phyloP scores from a whole-genome alignment of 1,140 invertebrate species.

The Apis cerana region DNA sequence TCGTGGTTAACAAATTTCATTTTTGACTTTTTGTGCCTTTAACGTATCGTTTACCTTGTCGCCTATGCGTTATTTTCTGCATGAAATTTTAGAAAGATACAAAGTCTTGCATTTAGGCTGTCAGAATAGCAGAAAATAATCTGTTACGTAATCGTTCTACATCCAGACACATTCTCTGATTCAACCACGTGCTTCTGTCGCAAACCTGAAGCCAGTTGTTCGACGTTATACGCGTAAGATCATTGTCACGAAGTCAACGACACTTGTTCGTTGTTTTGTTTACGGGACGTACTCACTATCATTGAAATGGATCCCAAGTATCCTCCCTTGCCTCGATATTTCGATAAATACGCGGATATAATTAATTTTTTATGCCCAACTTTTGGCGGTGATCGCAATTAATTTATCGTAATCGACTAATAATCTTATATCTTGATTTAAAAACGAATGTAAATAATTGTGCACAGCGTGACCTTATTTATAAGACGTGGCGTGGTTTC shows the following conservation, averaged over 20 bases:
- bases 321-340: too few species aligned
- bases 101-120: neutral
- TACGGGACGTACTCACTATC: neutral
- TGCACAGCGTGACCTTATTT: conserved; percentile 7
- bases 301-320: neutral
- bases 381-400: too few species aligned
- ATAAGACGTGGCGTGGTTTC: conserved; percentile 32
- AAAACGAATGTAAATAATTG: too few species aligned
- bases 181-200: neutral
- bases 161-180: neutral
- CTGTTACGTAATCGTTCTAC: conserved; percentile 3
- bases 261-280: conserved; percentile 5
- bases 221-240: conserved; percentile 17
- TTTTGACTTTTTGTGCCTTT: neutral
- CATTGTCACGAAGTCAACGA: conserved; percentile 43
- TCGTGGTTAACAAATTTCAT: neutral
- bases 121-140: neutral
- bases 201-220: too few species aligned
- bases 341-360: neutral
- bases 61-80: neutral
- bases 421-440: neutral
- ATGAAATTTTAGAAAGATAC: neutral
- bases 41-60: neutral
- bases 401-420: neutral
- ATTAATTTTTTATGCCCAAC: neutral